Evolutionary conservation across 2,888 invertebrate species (phyloP).

Genomic region (Adineta ricciae): DNA sequence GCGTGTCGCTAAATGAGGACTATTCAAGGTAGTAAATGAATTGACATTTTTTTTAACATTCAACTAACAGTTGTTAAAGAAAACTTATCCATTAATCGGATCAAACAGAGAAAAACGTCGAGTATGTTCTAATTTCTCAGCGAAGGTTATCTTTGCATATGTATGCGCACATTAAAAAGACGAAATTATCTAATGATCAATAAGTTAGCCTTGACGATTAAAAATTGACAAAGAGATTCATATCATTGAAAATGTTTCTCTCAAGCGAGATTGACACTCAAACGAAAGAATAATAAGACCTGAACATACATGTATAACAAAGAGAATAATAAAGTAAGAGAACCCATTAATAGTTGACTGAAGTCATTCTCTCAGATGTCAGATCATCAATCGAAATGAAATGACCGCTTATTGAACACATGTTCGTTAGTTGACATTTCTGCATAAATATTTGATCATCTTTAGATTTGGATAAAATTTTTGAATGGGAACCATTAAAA

Average conservation of each 20-base stretch:
- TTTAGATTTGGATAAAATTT: slow-evolving; percentile 28
- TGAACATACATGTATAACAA: neutral
- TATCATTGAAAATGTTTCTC: no score
- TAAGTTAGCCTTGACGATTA: neutral
- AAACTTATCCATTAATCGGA: slow-evolving; percentile 5
- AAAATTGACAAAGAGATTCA: neutral
- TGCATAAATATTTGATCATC: no score
- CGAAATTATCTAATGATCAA: neutral
- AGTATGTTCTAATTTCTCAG: slow-evolving; percentile 1
- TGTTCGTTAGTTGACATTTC: neutral
- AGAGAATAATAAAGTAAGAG: neutral
- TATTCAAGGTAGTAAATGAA: neutral
- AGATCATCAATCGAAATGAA: neutral
- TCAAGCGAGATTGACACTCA: neutral
- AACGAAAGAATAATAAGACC: slow-evolving; percentile 9
- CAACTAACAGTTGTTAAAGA: neutral
- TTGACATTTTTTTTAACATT: neutral
- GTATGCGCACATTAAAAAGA: neutral
- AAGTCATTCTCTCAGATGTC: slow-evolving; percentile 1
- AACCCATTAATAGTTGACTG: neutral
- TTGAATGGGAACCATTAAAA: slow-evolving; percentile 29
- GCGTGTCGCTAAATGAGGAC: neutral
- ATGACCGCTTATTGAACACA: neutral
- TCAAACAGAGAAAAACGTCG: neutral
- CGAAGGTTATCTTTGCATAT: neutral